A percentile compares a stretch with the other conserved stretches of the same genome.
phyloP scores from a whole-genome alignment of 2,797 vertebrate species.

The Distichodus sexfasciatus region DNA sequence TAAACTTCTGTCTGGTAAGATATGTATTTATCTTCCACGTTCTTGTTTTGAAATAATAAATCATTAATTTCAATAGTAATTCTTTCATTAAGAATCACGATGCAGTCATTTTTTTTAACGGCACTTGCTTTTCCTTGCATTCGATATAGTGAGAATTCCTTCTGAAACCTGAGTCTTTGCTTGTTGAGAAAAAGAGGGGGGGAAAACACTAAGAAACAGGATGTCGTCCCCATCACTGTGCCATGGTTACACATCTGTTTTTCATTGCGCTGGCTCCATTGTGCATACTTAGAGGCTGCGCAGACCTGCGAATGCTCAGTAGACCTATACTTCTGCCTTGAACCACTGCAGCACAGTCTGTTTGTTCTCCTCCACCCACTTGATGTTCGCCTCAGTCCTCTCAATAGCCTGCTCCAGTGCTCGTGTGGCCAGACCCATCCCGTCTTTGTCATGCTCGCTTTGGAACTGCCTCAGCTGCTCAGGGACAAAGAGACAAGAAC shows the following conservation, averaged over 20 bases:
- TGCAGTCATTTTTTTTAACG: neutral
- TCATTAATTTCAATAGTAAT: neutral
- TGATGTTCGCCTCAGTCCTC: conserved; percentile 82
- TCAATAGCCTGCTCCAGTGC: conserved; percentile 81
- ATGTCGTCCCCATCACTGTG: conserved; percentile 24
- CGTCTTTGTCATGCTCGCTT: conserved; percentile 42
- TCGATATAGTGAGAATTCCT: conserved; percentile 3
- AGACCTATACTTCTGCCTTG: conserved; percentile 12
- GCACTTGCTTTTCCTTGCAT: neutral
- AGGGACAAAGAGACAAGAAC: conserved; percentile 33
- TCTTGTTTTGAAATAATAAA: too few species aligned
- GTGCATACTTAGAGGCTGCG: conserved; percentile 13
- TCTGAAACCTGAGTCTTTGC: conserved; percentile 6
- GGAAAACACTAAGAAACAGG: conserved; percentile 31
- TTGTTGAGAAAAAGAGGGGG: neutral
- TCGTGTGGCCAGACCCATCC: conserved; percentile 60
- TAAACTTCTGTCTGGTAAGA: too few species aligned
- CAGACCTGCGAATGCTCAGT: conserved; percentile 17
- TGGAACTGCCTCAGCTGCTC: conserved; percentile 77
- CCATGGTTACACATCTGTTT: conserved; percentile 43
- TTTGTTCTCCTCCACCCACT: conserved; percentile 83
- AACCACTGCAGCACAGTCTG: conserved; percentile 75
- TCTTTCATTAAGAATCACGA: neutral
- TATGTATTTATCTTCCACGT: too few species aligned
- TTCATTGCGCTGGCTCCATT: conserved; percentile 25